Evolutionary conservation across 2,888 invertebrate species (phyloP), one percentile per base, ranked within the genome.

Genomic region (Brachypalpus laphriformis): DNA sequence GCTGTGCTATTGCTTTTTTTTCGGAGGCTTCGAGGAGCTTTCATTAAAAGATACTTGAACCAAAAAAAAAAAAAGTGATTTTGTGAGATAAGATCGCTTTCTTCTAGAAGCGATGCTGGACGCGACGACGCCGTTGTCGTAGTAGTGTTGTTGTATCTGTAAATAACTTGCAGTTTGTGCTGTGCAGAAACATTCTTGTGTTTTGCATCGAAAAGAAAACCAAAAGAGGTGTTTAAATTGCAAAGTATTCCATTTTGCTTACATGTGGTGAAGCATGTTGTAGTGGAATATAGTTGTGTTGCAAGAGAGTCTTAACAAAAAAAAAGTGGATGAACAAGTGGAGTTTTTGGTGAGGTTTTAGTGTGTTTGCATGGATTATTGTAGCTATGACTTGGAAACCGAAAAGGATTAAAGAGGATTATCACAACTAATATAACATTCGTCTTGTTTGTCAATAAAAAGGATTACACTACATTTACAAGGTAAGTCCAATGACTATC

Each of bases 11-110:
- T 25, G 31, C 37, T 28, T 54, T 47, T 51, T 63, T 54, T 42
- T 59, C 11, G 47, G 59, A 28, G 40, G 63, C 63, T 18, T 25
- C 9, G 25, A 31, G 59, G 28, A 68, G 68, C 49, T 59, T 54
- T 42, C 63, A 54, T 42, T 63, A 22, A 74, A 80, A 72, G 49
- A 80, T 66, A 68, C 63, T 71, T 56, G 34, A 47, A 51, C 1
- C 14, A 6, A 49, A 45, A 70, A 45, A 65, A 40, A 71, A 25
- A 37, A 22, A 20, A 57, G 14, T 54, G 45, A 57, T 31, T 70
- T 71, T 14, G 4, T 61, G 45, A 85, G 75, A 85, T 80, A 80
- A 78, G 28, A 75, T 85, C 80, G 70, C 83, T 80, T 81, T 81
- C 76, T 81, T 75, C 57, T 42, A 56, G 71, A 70, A 42, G 59